Evolutionary conservation across 2,113 vertebrate species (phyloP).

Genomic region (Syngnathus floridae): DNA sequence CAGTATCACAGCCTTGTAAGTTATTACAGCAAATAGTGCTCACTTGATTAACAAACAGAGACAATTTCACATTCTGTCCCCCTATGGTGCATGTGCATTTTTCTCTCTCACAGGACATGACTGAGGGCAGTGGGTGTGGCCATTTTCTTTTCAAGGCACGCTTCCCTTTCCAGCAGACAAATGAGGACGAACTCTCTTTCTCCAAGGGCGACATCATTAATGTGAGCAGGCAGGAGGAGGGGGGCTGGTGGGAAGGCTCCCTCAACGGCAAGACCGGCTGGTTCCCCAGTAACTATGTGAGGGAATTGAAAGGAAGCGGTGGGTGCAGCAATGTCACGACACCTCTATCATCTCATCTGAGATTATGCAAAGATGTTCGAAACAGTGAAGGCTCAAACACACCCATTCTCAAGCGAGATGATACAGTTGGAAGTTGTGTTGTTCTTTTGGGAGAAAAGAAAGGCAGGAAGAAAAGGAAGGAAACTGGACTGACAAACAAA

Average conservation of each 20-base stretch:
- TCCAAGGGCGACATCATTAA: slow-evolving; percentile 91
- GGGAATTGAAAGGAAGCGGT: slow-evolving; percentile 91
- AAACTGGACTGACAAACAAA: slow-evolving; percentile 59
- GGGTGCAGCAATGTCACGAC: slow-evolving; percentile 44
- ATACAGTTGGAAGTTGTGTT: neutral
- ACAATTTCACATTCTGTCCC: neutral
- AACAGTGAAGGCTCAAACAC: neutral
- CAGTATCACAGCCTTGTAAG: slow-evolving; percentile 96
- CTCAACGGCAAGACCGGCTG: slow-evolving; percentile 84
- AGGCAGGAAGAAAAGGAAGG: slow-evolving; percentile 53
- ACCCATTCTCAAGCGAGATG: neutral
- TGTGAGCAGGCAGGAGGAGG: slow-evolving; percentile 88
- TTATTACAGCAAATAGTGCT: slow-evolving; percentile 28
- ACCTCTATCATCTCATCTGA: neutral
- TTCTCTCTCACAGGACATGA: slow-evolving; percentile 80
- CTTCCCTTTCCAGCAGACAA: slow-evolving; percentile 92
- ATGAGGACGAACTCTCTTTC: slow-evolving; percentile 95
- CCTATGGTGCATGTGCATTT: slow-evolving; percentile 1
- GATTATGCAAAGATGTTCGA: neutral
- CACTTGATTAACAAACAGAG: neutral
- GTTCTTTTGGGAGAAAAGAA: neutral
- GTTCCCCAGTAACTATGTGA: slow-evolving; percentile 97
- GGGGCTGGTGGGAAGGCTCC: slow-evolving; percentile 97
- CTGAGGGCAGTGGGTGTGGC: slow-evolving; percentile 78
- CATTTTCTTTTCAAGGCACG: slow-evolving; percentile 87